Evolutionary conservation across 2,888 invertebrate genomes (phyloP), one percentile per base, ranked within the genome.

Genomic region (Crioceris asparagi): DNA sequence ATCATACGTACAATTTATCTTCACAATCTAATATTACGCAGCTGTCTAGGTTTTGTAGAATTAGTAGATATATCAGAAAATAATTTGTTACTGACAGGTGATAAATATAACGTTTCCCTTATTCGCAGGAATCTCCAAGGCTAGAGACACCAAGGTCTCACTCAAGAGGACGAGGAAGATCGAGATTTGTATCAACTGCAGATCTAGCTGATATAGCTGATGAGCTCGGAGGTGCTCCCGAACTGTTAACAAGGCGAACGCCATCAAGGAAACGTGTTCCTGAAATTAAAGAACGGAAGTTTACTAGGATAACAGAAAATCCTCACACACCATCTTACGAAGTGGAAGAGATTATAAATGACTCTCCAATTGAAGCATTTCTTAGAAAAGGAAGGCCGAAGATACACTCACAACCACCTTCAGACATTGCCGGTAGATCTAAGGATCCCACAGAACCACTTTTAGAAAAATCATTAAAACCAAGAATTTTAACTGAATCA

Each of bases 331-430:
- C 43, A 39, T 25, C 42, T 5, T 64, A 64, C 38, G 61, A 62
- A 47, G 64, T 64, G n/a, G 47, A 60, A 46, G 64, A 64, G 54
- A 35, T 52, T 4, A 40, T 63, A 5, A 61, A 65, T 35, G 64
- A 65, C 29, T 52, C 57, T 32, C 60, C 62, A 6, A 50, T 54
- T 38, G 55, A 57, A 36, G 45, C 53, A 3, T 46, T 47, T 11
- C 47, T 46, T 34, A 50, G 52, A 41, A 46, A 49, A 11, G 48
- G 49, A 15, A 27, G 15, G 11, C 27, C 27, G 4, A 27, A 15
- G 27, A 15, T 27, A 12, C 41, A 60, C 17, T 57, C 61, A 2
- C 62, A 63, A 49, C 53, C 43, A 8, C 49, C 48, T 45, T 61
- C 56, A 41, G 60, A 59, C 47, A 49, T 57, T 1, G 12, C 27